A percentile compares a stretch with the other conserved stretches of the same genome.
Evolutionary conservation across 2,888 invertebrate species (phyloP).

Genomic region (Apamea sordens): DNA sequence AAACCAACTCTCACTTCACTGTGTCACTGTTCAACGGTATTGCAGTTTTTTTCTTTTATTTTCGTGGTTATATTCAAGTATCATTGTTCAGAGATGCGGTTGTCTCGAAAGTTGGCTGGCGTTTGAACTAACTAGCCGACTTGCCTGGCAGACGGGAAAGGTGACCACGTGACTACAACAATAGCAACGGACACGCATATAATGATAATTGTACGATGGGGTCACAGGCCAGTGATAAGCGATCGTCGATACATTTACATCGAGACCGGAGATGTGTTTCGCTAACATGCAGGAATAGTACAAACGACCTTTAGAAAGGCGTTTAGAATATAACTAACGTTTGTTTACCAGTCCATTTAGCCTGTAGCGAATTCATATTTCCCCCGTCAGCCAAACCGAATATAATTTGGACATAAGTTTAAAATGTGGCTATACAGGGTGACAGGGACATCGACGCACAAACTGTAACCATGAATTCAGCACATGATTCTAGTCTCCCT

Average conservation of each 20-base stretch:
- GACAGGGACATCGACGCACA: no score
- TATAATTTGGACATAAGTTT: neutral
- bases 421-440: neutral
- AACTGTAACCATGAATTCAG: no score
- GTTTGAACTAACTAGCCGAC: constrained; percentile 75
- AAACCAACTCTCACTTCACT: constrained; percentile 57
- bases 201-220: constrained; percentile 61
- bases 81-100: constrained; percentile 71
- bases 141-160: constrained; percentile 73
- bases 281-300: constrained; percentile 5
- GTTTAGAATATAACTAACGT: constrained; percentile 11
- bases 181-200: constrained; percentile 66
- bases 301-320: constrained; percentile 7
- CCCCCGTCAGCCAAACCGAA: neutral
- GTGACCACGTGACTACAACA: constrained; percentile 78
- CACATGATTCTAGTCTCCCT: no score
- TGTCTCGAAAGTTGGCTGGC: constrained; percentile 80
- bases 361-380: neutral
- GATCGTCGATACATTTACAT: constrained; percentile 36
- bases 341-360: neutral
- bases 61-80: constrained; percentile 46
- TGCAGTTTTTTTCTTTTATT: constrained; percentile 49
- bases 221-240: constrained; percentile 66
- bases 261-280: constrained; percentile 14
- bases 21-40: constrained; percentile 27